Percentiles rank a stretch among this genome's conserved stretches.
phyloP scores from a whole-genome alignment of 2,888 invertebrate genomes.

The Drosophila mayaguana region DNA sequence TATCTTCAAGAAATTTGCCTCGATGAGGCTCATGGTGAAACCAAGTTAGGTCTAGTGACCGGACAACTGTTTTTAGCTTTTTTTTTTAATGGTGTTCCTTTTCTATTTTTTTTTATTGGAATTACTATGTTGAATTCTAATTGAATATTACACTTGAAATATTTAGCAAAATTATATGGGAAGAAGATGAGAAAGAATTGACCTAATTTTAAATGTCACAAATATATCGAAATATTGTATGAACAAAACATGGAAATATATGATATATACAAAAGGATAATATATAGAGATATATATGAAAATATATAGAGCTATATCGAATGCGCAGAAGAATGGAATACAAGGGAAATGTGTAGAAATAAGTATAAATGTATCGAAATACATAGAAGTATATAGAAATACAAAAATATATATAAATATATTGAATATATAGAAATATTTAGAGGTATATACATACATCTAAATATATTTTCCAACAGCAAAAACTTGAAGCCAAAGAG shows the following conservation, averaged over 20 bases:
- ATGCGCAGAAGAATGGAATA: neutral
- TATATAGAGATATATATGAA: neutral
- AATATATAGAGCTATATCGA: neutral
- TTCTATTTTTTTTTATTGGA: neutral
- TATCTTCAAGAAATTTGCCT: neutral
- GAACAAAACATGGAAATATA: neutral
- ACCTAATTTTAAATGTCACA: neutral
- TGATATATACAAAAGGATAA: neutral
- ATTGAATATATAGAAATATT: neutral
- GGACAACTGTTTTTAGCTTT: no score
- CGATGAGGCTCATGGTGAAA: no score
- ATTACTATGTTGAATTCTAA: neutral
- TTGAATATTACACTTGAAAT: neutral
- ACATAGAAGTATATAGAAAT: neutral
- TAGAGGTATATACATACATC: neutral
- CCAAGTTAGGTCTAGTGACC: no score
- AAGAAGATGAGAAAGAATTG: neutral
- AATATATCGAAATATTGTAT: neutral
- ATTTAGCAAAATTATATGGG: neutral
- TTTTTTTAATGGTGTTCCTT: neutral
- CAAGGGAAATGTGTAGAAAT: neutral
- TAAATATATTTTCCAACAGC: neutral
- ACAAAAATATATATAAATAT: neutral
- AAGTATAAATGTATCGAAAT: neutral
- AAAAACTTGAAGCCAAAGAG: no score